These are phyloP conservation scores for Amiota communis DNA, from an alignment of 2,888 invertebrate species.

Conservation along the genomic window DNA sequence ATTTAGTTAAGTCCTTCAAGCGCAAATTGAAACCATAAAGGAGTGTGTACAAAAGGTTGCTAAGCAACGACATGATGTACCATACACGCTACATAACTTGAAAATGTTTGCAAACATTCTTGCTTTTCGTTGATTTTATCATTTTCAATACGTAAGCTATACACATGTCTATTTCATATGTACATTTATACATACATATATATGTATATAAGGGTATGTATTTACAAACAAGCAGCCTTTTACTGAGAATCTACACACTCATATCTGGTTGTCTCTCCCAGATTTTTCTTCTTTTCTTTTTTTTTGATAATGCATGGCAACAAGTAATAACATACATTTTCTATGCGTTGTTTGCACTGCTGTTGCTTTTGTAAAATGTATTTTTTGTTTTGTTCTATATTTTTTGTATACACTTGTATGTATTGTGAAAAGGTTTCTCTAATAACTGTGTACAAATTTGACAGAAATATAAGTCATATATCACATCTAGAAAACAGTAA, in stretches of 20 bases:
- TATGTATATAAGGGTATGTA: background rate
- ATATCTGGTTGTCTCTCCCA: background rate
- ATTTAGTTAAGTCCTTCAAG: too few species aligned
- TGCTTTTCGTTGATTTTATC: background rate
- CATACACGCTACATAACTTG: background rate
- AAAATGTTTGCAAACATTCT: background rate
- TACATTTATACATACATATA: background rate
- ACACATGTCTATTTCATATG: background rate
- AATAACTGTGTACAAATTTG: too few species aligned
- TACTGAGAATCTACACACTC: background rate
- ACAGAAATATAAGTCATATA: too few species aligned
- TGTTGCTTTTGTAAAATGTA: background rate
- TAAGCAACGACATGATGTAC: background rate
- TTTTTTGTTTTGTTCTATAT: too few species aligned
- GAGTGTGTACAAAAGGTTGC: background rate
- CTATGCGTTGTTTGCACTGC: background rate
- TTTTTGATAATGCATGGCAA: slow-evolving; percentile 1
- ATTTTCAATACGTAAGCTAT: background rate
- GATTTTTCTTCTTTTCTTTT: background rate
- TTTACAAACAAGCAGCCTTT: too few species aligned
- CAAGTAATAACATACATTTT: slow-evolving; percentile 18
- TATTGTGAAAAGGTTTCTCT: too few species aligned
- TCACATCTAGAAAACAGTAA: too few species aligned
- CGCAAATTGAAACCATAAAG: too few species aligned
- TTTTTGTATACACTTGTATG: too few species aligned